Conservation (phyloP, 2,113 vertebrate genomes). For the Indicator maculatus region DNA sequence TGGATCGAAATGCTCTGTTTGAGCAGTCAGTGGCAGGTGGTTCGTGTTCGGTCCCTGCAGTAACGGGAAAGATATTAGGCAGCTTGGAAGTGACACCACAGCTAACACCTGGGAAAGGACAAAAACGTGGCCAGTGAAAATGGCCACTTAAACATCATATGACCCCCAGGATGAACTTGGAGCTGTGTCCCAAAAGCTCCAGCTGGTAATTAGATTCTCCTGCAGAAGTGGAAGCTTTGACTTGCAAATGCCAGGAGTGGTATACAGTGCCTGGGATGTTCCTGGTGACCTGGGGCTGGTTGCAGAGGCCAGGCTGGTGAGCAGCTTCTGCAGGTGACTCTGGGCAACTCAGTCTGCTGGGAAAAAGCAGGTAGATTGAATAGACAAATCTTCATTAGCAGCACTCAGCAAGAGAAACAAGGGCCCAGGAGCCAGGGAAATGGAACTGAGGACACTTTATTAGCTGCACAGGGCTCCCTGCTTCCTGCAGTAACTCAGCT, state of each 20-base stretch:
- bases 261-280: neutral
- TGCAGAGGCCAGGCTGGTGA: neutral
- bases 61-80: neutral
- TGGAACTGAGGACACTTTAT: neutral
- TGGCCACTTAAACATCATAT: neutral
- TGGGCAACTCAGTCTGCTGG: neutral
- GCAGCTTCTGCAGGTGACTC: neutral
- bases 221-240: slow-evolving; percentile 4
- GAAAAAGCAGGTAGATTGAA: neutral
- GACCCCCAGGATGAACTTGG: neutral
- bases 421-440: neutral
- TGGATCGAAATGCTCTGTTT: neutral
- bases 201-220: neutral
- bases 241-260: neutral
- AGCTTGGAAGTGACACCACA: neutral
- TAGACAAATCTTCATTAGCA: slow-evolving; percentile 28
- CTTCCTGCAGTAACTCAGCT: slow-evolving; percentile 8
- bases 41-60: neutral
- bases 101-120: neutral
- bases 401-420: neutral
- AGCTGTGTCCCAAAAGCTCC: slow-evolving; percentile 32
- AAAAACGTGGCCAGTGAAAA: neutral
- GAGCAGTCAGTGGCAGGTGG: neutral
- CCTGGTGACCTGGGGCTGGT: slow-evolving; percentile 22
- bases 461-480: neutral